These are phyloP conservation scores for Lasiurus borealis DNA, from an alignment of 2,113 vertebrate genomes.

Conservation along the genomic window DNA sequence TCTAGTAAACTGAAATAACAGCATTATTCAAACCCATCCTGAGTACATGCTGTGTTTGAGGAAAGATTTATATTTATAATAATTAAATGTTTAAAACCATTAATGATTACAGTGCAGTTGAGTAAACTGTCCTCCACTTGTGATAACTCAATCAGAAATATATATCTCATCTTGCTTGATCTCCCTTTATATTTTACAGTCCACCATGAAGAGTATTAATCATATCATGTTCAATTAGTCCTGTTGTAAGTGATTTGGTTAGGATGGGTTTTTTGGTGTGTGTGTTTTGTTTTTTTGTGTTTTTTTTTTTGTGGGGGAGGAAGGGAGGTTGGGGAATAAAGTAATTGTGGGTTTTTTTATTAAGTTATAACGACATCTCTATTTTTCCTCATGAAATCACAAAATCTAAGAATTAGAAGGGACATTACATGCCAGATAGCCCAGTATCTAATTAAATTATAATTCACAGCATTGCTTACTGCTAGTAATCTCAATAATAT, in stretches of 20 bases:
- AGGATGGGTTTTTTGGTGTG: background rate
- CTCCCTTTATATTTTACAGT: background rate
- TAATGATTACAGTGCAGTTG: background rate
- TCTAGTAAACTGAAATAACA: background rate
- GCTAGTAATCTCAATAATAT: background rate
- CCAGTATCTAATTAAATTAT: background rate
- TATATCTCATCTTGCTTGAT: background rate
- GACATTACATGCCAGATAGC: background rate
- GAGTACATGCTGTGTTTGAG: background rate
- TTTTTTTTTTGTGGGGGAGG: too few species aligned
- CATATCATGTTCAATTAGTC: background rate
- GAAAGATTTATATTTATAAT: background rate
- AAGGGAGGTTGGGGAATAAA: fast-evolving
- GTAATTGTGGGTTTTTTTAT: background rate
- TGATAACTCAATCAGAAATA: background rate
- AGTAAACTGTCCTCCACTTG: background rate
- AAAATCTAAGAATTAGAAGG: background rate
- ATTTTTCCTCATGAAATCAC: background rate
- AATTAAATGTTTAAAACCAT: slow-evolving; percentile 18
- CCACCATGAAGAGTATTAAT: background rate
- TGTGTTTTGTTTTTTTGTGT: background rate
- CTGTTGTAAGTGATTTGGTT: background rate
- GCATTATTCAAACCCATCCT: background rate
- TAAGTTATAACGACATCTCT: background rate
- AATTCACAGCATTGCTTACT: background rate